These are phyloP conservation scores for Pseudomyrmex sp. DNA, from an alignment of 1,140 invertebrate genomes.

Conservation along the genomic window DNA sequence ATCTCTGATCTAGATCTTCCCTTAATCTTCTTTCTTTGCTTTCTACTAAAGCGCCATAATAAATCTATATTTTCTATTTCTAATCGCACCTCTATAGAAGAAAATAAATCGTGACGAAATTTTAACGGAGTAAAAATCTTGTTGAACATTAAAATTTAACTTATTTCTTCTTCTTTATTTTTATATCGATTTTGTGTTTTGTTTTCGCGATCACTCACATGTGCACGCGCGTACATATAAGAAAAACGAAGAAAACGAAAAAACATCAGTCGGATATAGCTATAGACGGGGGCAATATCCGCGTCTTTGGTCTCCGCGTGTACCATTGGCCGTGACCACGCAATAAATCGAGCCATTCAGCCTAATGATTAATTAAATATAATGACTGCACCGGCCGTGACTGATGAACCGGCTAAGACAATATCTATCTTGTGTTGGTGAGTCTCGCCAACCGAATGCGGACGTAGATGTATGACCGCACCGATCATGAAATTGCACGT, in stretches of 20 bases:
- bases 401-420: conserved; percentile 81
- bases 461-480: conserved; percentile 55
- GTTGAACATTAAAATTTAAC: not conserved
- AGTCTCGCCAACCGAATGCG: conserved; percentile 36
- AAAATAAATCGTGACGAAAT: conserved; percentile 40
- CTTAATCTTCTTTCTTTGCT: conserved; percentile 15
- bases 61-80: conserved; percentile 43
- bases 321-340: conserved; percentile 60
- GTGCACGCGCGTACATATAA: not conserved
- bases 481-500: conserved; percentile 38
- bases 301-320: conserved; percentile 15
- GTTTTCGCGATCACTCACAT: not conserved
- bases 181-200: not conserved
- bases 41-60: conserved; percentile 37
- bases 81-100: conserved; percentile 54
- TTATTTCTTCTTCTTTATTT: no score
- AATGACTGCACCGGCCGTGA: conserved; percentile 79
- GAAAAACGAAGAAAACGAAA: conserved; percentile 3
- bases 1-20: conserved; percentile 69
- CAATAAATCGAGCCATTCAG: conserved; percentile 77
- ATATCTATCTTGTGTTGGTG: conserved; percentile 75
- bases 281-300: conserved; percentile 26
- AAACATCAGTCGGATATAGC: conserved; percentile 30
- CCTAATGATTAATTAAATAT: conserved; percentile 84
- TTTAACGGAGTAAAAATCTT: conserved; percentile 52